A percentile compares a stretch with the other conserved stretches of the same genome.
These are phyloP conservation scores for Protodeltote pygarga DNA, from an alignment of 2,888 invertebrate genomes.

Conservation along the genomic window DNA sequence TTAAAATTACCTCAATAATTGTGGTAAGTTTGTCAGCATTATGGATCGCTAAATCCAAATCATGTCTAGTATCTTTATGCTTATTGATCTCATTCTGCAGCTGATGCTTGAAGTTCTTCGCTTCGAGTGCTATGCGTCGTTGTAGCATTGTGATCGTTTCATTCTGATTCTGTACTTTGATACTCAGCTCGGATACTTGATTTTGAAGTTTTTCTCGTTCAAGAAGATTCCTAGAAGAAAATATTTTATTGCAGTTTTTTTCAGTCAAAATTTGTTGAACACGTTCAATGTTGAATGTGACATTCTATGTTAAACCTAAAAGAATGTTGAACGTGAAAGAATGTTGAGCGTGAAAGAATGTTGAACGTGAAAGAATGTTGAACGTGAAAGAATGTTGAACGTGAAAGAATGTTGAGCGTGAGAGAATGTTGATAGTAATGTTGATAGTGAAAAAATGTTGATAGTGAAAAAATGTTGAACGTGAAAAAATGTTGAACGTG, in stretches of 20 bases:
- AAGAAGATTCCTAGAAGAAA: constrained; percentile 86
- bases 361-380: too few relatives aligned
- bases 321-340: too few relatives aligned
- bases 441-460: too few relatives aligned
- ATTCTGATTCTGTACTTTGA: constrained; percentile 87
- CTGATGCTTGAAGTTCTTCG: constrained; percentile 91
- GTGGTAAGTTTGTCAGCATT: constrained; percentile 88
- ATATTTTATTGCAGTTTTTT: too few relatives aligned
- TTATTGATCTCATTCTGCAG: constrained; percentile 90
- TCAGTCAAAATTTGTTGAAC: background rate
- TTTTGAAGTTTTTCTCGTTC: constrained; percentile 91
- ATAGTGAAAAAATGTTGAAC: too few relatives aligned
- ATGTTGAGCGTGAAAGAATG: too few relatives aligned
- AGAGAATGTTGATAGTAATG: too few relatives aligned
- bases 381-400: too few relatives aligned
- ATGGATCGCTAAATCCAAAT: constrained; percentile 87
- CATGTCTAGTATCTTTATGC: constrained; percentile 90
- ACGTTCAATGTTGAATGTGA: too few relatives aligned
- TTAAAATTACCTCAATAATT: constrained; percentile 87
- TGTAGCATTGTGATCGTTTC: constrained; percentile 89
- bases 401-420: too few relatives aligned
- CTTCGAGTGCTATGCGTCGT: constrained; percentile 90
- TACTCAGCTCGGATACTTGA: constrained; percentile 86
- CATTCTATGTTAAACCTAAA: too few relatives aligned
- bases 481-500: too few relatives aligned